phyloP scores from a whole-genome alignment of 1,140 invertebrate genomes.

The Drosophila lacteicornis region DNA sequence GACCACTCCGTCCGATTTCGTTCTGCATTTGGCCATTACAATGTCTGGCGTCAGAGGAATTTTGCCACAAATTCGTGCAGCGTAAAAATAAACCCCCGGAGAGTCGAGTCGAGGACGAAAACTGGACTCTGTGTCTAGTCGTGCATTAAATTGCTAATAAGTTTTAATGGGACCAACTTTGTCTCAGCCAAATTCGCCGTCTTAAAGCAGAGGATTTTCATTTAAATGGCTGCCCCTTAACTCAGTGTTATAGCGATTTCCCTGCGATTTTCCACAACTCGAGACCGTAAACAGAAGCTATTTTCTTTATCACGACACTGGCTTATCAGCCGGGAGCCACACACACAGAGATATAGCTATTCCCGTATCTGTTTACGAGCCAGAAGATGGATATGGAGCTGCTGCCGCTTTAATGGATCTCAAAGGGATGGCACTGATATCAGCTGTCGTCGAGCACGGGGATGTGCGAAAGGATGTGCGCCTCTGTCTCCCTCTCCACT shows the following conservation, averaged over 20 bases:
- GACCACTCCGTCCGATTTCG: not conserved
- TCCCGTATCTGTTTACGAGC: constrained; percentile 71
- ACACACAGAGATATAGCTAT: constrained; percentile 37
- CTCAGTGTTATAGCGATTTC: constrained; percentile 60
- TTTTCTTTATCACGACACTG: constrained; percentile 50
- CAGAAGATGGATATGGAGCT: constrained; percentile 55
- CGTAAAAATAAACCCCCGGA: constrained; percentile 23
- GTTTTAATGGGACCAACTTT: constrained; percentile 76
- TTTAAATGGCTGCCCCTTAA: constrained; percentile 29
- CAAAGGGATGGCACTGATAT: constrained; percentile 45
- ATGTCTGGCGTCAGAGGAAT: constrained; percentile 69
- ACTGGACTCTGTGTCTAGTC: constrained; percentile 65
- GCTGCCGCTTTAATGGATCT: constrained; percentile 58
- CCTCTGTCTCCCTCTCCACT: not conserved
- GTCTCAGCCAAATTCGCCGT: constrained; percentile 35
- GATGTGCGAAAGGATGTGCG: constrained; percentile 31
- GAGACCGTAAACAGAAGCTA: constrained; percentile 47
- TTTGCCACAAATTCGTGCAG: constrained; percentile 55
- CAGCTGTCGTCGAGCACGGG: constrained; percentile 39
- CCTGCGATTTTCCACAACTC: constrained; percentile 20
- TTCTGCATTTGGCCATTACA: constrained; percentile 45
- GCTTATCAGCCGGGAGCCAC: constrained; percentile 61
- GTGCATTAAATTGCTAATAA: constrained; percentile 83
- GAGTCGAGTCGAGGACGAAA: constrained; percentile 1
- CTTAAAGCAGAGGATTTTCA: constrained; percentile 29